phyloP scores from a whole-genome alignment of 1,140 invertebrate species.

The Orius insidiosus region DNA sequence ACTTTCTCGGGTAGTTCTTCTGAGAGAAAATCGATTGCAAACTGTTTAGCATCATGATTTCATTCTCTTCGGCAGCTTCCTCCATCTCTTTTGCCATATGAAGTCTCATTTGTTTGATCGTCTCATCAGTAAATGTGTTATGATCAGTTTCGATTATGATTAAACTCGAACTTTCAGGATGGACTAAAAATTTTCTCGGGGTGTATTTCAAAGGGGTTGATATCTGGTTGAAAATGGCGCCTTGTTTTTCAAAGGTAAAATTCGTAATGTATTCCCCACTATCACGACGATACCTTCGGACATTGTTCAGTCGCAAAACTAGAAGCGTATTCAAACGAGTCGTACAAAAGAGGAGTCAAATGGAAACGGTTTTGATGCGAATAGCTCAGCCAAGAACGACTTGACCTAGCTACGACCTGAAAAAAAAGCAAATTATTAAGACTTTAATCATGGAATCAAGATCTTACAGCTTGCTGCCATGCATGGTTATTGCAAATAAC shows the following conservation, averaged over 20 bases:
- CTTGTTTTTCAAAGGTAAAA: conserved; percentile 97
- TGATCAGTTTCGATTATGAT: conserved; percentile 94
- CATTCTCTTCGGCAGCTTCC: conserved; percentile 86
- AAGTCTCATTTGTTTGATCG: conserved; percentile 76
- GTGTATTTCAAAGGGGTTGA: conserved; percentile 86
- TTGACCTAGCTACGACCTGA: conserved; percentile 86
- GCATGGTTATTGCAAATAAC: conserved; percentile 86
- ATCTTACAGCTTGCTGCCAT: conserved; percentile 74
- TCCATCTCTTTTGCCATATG: conserved; percentile 82
- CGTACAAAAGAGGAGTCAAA: conserved; percentile 88
- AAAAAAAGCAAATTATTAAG: conserved; percentile 11
- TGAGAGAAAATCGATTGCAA: conserved; percentile 89
- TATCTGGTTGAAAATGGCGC: conserved; percentile 95
- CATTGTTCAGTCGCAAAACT: conserved; percentile 98
- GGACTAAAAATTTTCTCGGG: conserved; percentile 86
- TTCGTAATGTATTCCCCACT: conserved; percentile 90
- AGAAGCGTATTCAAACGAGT: conserved; percentile 92
- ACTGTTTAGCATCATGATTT: conserved; percentile 89
- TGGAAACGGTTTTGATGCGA: conserved; percentile 96
- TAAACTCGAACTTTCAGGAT: conserved; percentile 81
- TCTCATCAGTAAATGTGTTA: conserved; percentile 94
- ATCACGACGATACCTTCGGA: conserved; percentile 99
- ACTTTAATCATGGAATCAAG: too few species aligned
- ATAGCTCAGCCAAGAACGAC: conserved; percentile 94
- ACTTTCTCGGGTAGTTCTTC: conserved; percentile 84